phyloP scores from a whole-genome alignment of 2,113 vertebrate genomes.

The Pongo pygmaeus region DNA sequence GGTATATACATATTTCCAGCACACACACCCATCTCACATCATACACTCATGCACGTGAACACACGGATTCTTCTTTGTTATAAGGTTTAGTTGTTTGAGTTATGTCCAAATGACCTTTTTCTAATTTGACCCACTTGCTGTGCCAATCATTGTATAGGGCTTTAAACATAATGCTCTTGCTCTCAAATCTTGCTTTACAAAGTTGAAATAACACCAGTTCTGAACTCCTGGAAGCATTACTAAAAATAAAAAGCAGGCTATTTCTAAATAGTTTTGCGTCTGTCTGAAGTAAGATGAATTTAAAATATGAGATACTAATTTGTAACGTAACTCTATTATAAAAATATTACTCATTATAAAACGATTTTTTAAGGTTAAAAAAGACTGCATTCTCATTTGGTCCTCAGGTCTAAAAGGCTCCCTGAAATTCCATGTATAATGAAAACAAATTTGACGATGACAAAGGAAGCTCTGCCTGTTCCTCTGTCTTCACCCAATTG shows the following conservation, averaged over 20 bases:
- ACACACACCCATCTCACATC: neutral
- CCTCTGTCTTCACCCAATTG: neutral
- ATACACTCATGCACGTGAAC: neutral
- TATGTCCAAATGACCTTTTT: neutral
- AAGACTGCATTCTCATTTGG: neutral
- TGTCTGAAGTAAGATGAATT: neutral
- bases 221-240: conserved; percentile 1
- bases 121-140: neutral
- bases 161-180: neutral
- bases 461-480: neutral
- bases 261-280: neutral
- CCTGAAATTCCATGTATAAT: neutral
- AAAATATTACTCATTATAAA: neutral
- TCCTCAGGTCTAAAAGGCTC: neutral
- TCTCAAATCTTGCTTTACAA: neutral
- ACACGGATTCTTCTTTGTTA: conserved; percentile 33
- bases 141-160: neutral
- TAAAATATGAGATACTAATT: conserved; percentile 5
- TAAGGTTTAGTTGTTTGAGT: neutral
- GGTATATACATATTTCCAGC: neutral
- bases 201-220: neutral
- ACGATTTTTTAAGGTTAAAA: neutral
- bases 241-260: conserved; percentile 14
- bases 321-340: neutral
- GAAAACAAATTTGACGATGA: neutral